Conservation (phyloP, 2,888 invertebrate species). For the Pristionchus fissidentatus region DNA sequence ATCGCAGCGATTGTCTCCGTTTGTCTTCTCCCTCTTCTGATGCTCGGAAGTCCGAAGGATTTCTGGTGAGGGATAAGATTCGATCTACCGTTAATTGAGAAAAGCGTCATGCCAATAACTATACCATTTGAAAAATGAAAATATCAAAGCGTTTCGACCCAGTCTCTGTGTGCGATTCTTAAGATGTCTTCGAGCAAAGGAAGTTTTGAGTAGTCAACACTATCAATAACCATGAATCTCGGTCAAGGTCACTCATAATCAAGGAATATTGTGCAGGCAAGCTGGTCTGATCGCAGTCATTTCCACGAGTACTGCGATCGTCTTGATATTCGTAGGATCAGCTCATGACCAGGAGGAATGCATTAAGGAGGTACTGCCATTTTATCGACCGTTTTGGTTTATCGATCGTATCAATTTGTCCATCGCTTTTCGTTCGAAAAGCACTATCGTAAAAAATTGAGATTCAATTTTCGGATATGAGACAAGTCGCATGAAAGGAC, state of each 20-base stretch:
- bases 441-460: too few relatives aligned
- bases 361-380: neutral
- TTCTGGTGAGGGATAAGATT: slow-evolving; percentile 54
- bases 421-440: too few relatives aligned
- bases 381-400: neutral
- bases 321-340: slow-evolving; percentile 19
- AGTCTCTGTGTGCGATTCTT: too few relatives aligned
- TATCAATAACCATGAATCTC: too few relatives aligned
- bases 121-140: too few relatives aligned
- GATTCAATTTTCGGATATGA: neutral
- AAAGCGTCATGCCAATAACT: too few relatives aligned
- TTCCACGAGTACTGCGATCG: slow-evolving; percentile 21
- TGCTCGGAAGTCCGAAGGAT: slow-evolving; percentile 60
- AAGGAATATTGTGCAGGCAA: slow-evolving; percentile 19
- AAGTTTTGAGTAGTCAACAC: too few relatives aligned
- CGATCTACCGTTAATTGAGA: slow-evolving; percentile 70
- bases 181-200: too few relatives aligned
- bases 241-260: too few relatives aligned
- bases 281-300: neutral
- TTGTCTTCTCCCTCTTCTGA: slow-evolving; percentile 56
- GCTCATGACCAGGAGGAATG: slow-evolving; percentile 35
- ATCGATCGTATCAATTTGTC: too few relatives aligned
- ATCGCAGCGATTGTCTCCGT: slow-evolving; percentile 56
- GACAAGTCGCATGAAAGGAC: neutral
- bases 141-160: too few relatives aligned